Base-by-base conservation (phyloP, 53 echinoderm and acorn worm genomes). In the Paelopatides confundens region DNA sequence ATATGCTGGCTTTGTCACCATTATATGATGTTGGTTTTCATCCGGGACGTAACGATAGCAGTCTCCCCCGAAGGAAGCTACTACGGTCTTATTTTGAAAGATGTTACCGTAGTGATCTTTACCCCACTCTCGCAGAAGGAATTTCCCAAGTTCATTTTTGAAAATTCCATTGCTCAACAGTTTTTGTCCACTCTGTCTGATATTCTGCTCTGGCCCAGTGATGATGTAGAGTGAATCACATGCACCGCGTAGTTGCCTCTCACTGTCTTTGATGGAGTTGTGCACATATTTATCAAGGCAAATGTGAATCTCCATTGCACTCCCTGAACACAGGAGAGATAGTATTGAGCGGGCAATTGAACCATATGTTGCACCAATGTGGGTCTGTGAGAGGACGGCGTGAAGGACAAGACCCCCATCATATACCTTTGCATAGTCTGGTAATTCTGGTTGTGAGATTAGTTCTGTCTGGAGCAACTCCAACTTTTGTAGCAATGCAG, bases 21-120 rank as follows among this genome's bases (percentile, higher is more conserved):
- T 49, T 32, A 87, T 39, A 13, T 63, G 46, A 2, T 51, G 18
- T 4, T 69, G 32, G 11, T 65, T 37, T 9, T 93, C 87, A 62
- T 77, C 66, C 18, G 82, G 64, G 1, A 77, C 52, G 81, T 93
- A 93, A 62, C 89, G 53, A 70, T 9, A 87, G 77, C 93, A 93
- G 18, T 93, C 87, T 0, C 93, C 93, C n/a, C 93, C 93, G 49
- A 69, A 87, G n/a, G 93, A 93, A 17, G 87, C 93, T 70, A 82
- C 62, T 76, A 93, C 9, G n/a, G 83, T 90, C 77, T 93, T 93
- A 6, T 77, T 67, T n/a, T 33, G 23, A 17, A 71, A 71, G 7
- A 93, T 47, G 77, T 63, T 74, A 2, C 76, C 46, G 62, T 90
- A 87, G 28, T 93, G 88, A 43, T 93, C 85, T 21, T 77, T 87